Conservation (phyloP, 2,797 vertebrate genomes). For the Rhodeus uyekii region DNA sequence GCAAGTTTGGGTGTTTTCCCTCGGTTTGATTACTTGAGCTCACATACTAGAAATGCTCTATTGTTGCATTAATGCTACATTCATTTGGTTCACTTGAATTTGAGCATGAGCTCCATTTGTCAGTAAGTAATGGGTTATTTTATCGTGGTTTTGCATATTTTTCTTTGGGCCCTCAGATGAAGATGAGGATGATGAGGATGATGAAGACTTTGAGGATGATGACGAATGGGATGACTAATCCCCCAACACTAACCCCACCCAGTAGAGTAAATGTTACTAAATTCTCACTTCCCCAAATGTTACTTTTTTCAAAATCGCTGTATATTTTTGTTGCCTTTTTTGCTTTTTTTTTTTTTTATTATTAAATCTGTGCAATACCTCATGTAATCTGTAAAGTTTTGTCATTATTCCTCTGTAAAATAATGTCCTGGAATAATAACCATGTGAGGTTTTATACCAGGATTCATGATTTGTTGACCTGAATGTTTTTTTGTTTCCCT, state of each 20-base stretch:
- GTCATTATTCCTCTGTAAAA: slow-evolving; percentile 70
- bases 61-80: neutral
- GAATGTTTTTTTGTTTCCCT: slow-evolving; percentile 78
- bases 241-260: slow-evolving; percentile 28
- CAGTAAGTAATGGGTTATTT: neutral
- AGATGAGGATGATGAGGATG: slow-evolving; percentile 90
- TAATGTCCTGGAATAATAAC: slow-evolving; percentile 78
- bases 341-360: slow-evolving; percentile 64
- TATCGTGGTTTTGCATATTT: neutral
- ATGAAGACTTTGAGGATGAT: slow-evolving; percentile 98
- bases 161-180: slow-evolving; percentile 83
- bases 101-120: neutral
- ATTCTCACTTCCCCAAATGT: slow-evolving; percentile 73
- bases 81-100: neutral
- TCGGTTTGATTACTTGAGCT: neutral
- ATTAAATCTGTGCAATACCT: slow-evolving; percentile 99
- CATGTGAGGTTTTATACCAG: slow-evolving; percentile 81
- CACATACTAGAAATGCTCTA: neutral
- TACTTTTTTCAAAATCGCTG: slow-evolving; percentile 76
- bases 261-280: slow-evolving; percentile 64
- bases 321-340: slow-evolving; percentile 96
- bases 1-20: neutral
- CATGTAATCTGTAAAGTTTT: slow-evolving; percentile 89
- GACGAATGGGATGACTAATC: slow-evolving; percentile 96
- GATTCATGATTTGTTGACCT: slow-evolving; percentile 70